Base-by-base conservation (phyloP, 2,888 invertebrate species). In the Fabriciana adippe region DNA sequence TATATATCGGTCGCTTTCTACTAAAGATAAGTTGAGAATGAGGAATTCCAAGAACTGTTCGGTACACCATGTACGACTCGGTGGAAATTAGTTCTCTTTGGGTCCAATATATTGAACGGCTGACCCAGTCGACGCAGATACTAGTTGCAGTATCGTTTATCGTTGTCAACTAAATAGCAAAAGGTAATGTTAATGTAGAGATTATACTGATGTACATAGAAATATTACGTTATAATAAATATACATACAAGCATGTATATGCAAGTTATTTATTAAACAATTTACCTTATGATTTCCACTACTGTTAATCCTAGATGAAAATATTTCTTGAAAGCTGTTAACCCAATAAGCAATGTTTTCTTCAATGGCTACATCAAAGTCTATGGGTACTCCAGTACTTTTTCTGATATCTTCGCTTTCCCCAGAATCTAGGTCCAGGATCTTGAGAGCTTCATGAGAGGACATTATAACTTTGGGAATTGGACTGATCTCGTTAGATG, bases 101-200 rank as follows among this genome's bases (percentile, higher is more conserved):
- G 0, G 96, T 94, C 95, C 97, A 97, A 83, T 97, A 98, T 6
- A 98, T 89, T 56, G 95, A 95, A 60, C 97, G 93, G 60, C 96
- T 95, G 55, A 98, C 94, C 98, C 98, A 99, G 86, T 99, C 98
- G 0, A 97, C 93, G 2, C 96, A 95, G 35, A 98, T 86, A 69
- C 96, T 95, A 13, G 94, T 87, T 3, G 90, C 92, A 15, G 90
- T 84, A 3, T 88, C 90, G 70, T 92, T 93, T 35, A 90, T 90
- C 18, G 93, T 90, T 56, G 85, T 83, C 63, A 93, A 76, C 93
- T 93, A 76, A 35, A 57, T 21, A 26, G 6, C 3, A 26, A 13
- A 47, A 59, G 16, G 3, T 53, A 16, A 50, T 11, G 14, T n/a
- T 62, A 11, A 50, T n/a, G 11, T 41, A 41, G 14, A 50, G 14